Percentiles rank a stretch among this genome's conserved stretches.
These are phyloP conservation scores for Cebidichthys violaceus DNA, from an alignment of 2,113 vertebrate genomes.

Conservation along the genomic window DNA sequence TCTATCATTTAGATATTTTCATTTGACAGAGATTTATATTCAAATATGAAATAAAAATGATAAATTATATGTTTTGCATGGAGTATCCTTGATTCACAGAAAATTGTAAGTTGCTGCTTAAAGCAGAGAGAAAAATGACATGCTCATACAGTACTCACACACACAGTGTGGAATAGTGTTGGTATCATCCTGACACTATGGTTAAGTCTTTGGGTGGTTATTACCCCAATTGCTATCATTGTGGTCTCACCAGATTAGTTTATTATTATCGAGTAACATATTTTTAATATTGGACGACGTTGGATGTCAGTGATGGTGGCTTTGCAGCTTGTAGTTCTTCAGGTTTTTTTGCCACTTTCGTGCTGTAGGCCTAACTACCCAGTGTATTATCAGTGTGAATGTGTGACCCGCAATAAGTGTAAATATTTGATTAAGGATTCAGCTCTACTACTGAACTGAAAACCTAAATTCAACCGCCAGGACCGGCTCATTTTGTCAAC, in stretches of 20 bases:
- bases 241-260: neutral
- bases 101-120: neutral
- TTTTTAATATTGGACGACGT: neutral
- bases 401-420: too few species aligned
- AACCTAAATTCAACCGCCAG: too few species aligned
- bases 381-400: too few species aligned
- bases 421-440: too few species aligned
- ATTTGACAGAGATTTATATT: slow-evolving; percentile 86
- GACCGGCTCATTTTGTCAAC: too few species aligned
- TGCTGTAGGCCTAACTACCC: too few species aligned
- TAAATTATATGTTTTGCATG: slow-evolving; percentile 72
- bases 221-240: neutral
- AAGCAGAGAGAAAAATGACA: neutral
- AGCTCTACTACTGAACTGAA: too few species aligned
- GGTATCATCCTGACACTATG: neutral
- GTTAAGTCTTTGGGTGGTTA: neutral
- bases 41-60: slow-evolving; percentile 82
- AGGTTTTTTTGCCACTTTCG: too few species aligned
- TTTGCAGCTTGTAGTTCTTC: too few species aligned
- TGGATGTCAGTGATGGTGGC: neutral
- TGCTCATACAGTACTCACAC: neutral
- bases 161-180: neutral
- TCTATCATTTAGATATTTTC: slow-evolving; percentile 81
- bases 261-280: neutral
- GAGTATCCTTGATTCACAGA: slow-evolving; percentile 14